Evolutionary conservation across 30 jellyfish, hydroid and myxozoan genomes (phyloP).

Genomic region (Catostylus mosaicus): DNA sequence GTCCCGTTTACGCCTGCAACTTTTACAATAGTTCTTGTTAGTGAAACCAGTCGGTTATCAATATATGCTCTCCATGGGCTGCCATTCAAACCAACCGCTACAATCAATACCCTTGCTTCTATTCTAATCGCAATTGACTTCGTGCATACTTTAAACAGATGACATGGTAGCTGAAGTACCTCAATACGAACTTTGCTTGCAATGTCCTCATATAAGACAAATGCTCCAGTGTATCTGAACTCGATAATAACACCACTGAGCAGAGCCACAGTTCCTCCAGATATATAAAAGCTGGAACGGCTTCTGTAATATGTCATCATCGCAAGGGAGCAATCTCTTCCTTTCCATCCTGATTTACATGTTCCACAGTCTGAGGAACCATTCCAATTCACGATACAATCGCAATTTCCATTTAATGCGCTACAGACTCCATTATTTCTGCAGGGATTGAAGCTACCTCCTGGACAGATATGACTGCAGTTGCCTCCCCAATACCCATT

Average conservation of each 20-base stretch:
- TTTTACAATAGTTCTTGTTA: background rate
- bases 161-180: constrained; percentile 45
- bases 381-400: constrained; percentile 59
- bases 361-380: constrained; percentile 55
- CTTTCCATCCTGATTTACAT: constrained; percentile 58
- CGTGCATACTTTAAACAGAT: constrained; percentile 26
- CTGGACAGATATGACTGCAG: constrained; percentile 60
- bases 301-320: background rate
- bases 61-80: constrained; percentile 8
- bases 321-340: constrained; percentile 59
- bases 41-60: background rate
- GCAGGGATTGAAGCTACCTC: constrained; percentile 60
- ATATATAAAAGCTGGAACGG: background rate
- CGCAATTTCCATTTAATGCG: constrained; percentile 25
- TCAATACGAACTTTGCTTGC: constrained; percentile 29
- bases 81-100: constrained; percentile 26
- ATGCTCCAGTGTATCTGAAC: constrained; percentile 36
- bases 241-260: constrained; percentile 44
- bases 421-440: constrained; percentile 42
- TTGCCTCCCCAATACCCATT: constrained; percentile 69
- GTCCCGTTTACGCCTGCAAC: constrained; percentile 14
- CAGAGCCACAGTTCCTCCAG: constrained; percentile 37
- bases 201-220: constrained; percentile 30
- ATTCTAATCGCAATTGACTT: constrained; percentile 32
- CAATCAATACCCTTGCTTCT: constrained; percentile 22